Base-by-base conservation (phyloP, 2,888 invertebrate species). In the Cryptocephalus primarius region DNA sequence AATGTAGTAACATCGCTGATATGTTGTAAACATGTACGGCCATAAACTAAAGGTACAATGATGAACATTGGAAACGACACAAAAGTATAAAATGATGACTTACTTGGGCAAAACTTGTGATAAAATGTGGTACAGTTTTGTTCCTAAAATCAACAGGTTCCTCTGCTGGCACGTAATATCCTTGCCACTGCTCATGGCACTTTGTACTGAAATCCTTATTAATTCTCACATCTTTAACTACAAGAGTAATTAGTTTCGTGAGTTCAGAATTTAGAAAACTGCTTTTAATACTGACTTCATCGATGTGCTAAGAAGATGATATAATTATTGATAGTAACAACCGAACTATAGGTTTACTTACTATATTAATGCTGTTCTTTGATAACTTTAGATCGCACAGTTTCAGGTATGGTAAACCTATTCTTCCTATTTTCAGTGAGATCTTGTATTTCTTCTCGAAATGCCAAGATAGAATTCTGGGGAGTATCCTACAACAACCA, bases 221-320 rank as follows among this genome's bases (percentile, higher is more conserved):
- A 46, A 91, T 78, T 52, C 87, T 77, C 3, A 89, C 82, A 64
- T 88, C 87, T 51, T 79, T 78, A 54, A 89, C 82, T n/a, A 88
- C 81, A 13, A 91, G 81, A 3, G 88, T 87, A 4, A 91, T 72
- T 10, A 90, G 69, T 67, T 91, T 91, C 14, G 87, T 88, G 44
- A 90, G 85, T 57, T 90, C 90, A 1, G 89, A 88, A 66, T 88
- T 91, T 56, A 91, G 81, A 63, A 89, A 83, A 70, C 89, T 91
- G 65, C 90, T 91, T 45, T 86, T 81, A 55, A 91, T 78, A 53
- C 88, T 83, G 56, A 91, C 79, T 67, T 89, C 87, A 61, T 89
- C 85, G 49, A 91, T 83, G 69, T 88, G 84, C 90, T 91, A 66
- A 31, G 41, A 33, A 42, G 46, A 13, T 40, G 34, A 42, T 43